Percentiles rank a stretch among this genome's conserved stretches.
Conservation (phyloP, 1,140 invertebrate species). For the Delia radicum region DNA sequence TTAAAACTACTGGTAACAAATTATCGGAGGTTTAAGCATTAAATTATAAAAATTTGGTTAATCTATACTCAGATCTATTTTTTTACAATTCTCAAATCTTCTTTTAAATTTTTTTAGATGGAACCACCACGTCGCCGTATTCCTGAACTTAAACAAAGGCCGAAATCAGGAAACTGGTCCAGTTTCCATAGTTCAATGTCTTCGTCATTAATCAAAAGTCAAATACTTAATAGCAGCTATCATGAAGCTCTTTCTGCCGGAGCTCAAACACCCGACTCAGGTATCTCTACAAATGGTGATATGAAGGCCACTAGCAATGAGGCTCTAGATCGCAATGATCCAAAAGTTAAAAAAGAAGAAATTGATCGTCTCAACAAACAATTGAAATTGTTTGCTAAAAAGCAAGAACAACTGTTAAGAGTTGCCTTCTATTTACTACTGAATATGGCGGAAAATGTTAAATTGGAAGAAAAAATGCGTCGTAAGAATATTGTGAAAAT, state of each 20-base stretch:
- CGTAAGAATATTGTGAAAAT: constrained; percentile 89
- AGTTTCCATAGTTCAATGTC: constrained; percentile 58
- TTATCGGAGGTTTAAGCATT: too few species aligned
- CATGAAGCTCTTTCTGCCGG: constrained; percentile 63
- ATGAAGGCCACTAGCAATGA: constrained; percentile 57
- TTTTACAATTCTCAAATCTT: neutral
- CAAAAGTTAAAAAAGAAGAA: constrained; percentile 73
- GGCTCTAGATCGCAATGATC: constrained; percentile 57
- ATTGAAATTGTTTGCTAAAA: constrained; percentile 77
- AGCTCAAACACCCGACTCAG: constrained; percentile 32
- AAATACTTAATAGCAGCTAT: constrained; percentile 63
- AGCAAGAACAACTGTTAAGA: constrained; percentile 89
- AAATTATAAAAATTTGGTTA: too few species aligned
- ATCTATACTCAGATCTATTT: neutral
- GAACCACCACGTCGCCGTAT: constrained; percentile 67
- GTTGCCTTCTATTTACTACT: constrained; percentile 88
- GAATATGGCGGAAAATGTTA: constrained; percentile 93
- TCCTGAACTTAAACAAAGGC: constrained; percentile 66
- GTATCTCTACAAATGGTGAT: constrained; percentile 33
- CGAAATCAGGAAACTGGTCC: constrained; percentile 67
- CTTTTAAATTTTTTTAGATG: constrained; percentile 56
- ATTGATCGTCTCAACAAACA: constrained; percentile 78
- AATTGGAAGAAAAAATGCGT: constrained; percentile 95
- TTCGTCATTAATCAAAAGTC: constrained; percentile 52
- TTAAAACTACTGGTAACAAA: too few species aligned